Evolutionary conservation across 2,113 vertebrate genomes (phyloP).

Genomic region (Rhipidura dahli): DNA sequence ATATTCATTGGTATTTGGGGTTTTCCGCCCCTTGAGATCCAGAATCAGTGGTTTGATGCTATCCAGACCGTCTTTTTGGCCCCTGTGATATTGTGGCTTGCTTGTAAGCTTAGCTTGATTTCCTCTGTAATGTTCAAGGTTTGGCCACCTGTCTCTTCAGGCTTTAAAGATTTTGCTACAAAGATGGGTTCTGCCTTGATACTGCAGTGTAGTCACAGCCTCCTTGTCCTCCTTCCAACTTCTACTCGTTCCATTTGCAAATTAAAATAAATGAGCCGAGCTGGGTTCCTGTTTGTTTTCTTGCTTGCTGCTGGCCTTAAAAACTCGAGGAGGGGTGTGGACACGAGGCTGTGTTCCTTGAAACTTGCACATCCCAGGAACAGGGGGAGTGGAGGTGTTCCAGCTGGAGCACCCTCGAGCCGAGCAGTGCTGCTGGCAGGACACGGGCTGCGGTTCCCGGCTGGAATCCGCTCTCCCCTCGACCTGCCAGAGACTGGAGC

Average conservation of each 20-base stretch:
- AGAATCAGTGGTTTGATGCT: not conserved
- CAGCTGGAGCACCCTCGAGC: not conserved
- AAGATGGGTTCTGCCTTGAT: not conserved
- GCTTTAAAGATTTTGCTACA: not conserved
- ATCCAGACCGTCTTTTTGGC: not conserved
- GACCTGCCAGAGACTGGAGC: conserved; percentile 29
- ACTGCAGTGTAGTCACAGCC: not conserved
- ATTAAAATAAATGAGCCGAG: not conserved
- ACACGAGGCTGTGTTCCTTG: conserved; percentile 8
- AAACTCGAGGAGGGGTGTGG: not conserved
- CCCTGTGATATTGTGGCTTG: not conserved
- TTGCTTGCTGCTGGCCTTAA: not conserved
- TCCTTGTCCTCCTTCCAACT: not conserved
- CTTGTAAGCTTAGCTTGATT: not conserved
- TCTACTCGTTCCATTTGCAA: not conserved
- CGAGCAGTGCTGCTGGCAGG: not conserved
- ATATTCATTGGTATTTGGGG: not conserved
- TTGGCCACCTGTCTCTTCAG: not conserved
- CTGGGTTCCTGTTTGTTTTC: not conserved
- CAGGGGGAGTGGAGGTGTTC: not conserved
- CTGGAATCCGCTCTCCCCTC: not conserved
- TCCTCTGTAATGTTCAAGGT: not conserved
- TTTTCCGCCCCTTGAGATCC: accelerated
- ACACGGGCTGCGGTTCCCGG: not conserved
- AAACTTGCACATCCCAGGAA: not conserved